Conservation (phyloP, 2,888 invertebrate genomes). For the Spicauda simplicius region DNA sequence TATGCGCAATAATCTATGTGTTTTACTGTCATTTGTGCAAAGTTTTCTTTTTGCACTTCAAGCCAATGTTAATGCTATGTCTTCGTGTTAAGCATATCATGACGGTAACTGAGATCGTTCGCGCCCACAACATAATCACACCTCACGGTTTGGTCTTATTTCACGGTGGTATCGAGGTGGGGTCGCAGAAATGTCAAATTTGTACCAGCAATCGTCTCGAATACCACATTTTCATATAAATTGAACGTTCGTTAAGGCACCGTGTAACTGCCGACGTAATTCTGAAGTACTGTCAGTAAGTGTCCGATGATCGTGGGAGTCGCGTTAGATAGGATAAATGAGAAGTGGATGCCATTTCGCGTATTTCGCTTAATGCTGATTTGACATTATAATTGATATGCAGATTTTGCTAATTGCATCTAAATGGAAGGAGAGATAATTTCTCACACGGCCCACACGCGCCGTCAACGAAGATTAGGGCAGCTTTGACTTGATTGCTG, state of each 20-base stretch:
- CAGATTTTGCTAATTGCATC: neutral
- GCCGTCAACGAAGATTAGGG: neutral
- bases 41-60: neutral
- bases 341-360: conserved; percentile 6
- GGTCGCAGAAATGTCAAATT: conserved; percentile 30
- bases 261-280: neutral
- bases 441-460: conserved; percentile 1
- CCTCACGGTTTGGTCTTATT: conserved; percentile 38
- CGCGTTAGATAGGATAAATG: conserved; percentile 4
- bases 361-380: conserved; percentile 4
- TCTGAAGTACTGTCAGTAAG: conserved; percentile 10
- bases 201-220: conserved; percentile 1
- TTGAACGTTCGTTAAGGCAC: conserved; percentile 13
- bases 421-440: neutral
- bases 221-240: conserved; percentile 27
- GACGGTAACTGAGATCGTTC: neutral
- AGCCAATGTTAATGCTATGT: neutral
- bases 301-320: conserved; percentile 18
- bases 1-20: neutral
- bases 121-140: conserved; percentile 37
- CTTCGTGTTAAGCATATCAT: neutral
- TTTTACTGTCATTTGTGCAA: neutral
- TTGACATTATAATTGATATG: neutral
- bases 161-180: conserved; percentile 25
- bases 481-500: neutral